Evolutionary conservation across 2,113 vertebrate species (phyloP), one percentile per base, ranked within the genome.

Genomic region (Pteruthius melanotis): DNA sequence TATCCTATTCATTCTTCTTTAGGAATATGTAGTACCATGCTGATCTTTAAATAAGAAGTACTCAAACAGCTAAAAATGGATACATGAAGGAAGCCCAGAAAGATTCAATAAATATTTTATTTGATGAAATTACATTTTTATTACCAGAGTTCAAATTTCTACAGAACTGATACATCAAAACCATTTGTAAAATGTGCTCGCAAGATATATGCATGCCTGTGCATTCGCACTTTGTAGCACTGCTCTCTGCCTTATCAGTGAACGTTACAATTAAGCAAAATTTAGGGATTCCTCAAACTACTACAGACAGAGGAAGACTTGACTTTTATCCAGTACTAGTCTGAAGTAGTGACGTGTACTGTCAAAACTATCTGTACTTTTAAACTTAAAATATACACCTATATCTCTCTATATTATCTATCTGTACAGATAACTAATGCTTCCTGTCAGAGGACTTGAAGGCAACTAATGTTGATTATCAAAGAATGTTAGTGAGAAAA

Each of bases 321-420:
- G 21, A 31, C 14, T 70, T 37, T 70, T 42, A 50, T 9, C 7
- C 18, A 28, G 17, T 6, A 57, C 16, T 7, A 40, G 3, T 27
- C 39, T 78, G 52, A 84, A 79, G 2, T 66, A 74, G 8, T 61
- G 37, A 40, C 0, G 0, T 8, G 4, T 13, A 24, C 15, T 71
- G 75, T 45, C 35, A 54, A 66, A 90, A 20, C 4, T 47, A 23
- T 17, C 63, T 31, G 2, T 37, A 78, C 12, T 19, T 87, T 87
- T 69, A 4, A 61, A 37, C 1, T 47, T 33, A 7, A n/a, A 9
- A 35, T 9, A 81, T 1, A 15, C 1, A 15, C 37, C 39, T 71
- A 2, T 40, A 56, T 28, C 7, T 49, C 18, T 27, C 14, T 52
- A 11, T 6, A 54, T 13, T 56, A 10, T n/a, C 7, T 50, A 21